These are phyloP conservation scores for Andrena trimmerana DNA, from an alignment of 2,888 invertebrate species.

Conservation along the genomic window DNA sequence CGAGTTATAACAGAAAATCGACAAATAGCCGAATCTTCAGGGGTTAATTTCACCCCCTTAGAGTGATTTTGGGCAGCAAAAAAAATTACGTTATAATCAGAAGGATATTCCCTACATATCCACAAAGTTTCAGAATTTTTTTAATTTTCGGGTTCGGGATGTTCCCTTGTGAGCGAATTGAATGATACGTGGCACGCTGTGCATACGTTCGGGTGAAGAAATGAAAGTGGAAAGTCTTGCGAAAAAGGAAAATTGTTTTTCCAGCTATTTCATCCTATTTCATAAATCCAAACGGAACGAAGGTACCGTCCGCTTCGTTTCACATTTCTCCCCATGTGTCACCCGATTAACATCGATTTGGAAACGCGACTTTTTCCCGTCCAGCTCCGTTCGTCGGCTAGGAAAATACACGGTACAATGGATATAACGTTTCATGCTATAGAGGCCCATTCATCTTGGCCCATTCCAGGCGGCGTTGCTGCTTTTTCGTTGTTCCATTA, in stretches of 20 bases:
- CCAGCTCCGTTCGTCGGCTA: constrained; percentile 17
- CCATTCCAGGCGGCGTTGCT: constrained; percentile 60
- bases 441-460: constrained; percentile 67
- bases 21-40: too few relatives aligned
- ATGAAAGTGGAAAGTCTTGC: too few relatives aligned
- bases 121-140: too few relatives aligned
- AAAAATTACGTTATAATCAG: too few relatives aligned
- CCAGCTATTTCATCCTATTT: too few relatives aligned
- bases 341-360: constrained; percentile 51
- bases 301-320: neutral
- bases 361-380: constrained; percentile 40
- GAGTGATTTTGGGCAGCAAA: too few relatives aligned
- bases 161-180: neutral
- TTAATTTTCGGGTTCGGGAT: too few relatives aligned
- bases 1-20: too few relatives aligned
- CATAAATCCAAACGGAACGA: neutral
- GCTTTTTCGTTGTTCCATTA: constrained; percentile 77
- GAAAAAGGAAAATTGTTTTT: too few relatives aligned
- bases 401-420: constrained; percentile 61
- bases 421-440: constrained; percentile 63
- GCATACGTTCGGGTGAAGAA: constrained; percentile 17
- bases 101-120: too few relatives aligned
- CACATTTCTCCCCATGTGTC: neutral
- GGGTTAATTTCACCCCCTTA: too few relatives aligned
- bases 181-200: neutral